Conservation (phyloP, 1,140 invertebrate species). For the Hyles vespertilio region DNA sequence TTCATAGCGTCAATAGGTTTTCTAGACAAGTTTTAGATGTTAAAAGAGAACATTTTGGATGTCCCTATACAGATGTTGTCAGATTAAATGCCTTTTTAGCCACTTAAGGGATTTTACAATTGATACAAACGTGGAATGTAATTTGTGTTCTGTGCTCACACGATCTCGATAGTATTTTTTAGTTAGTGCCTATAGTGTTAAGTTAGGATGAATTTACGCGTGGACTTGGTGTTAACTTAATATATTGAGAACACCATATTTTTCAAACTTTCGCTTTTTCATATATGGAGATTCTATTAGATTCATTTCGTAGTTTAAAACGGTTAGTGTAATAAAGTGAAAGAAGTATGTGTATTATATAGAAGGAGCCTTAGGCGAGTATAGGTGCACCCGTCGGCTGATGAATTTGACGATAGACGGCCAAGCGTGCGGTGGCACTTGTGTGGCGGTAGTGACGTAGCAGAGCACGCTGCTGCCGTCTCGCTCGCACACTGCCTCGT, state of each 20-base stretch:
- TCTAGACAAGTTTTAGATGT: slow-evolving; percentile 26
- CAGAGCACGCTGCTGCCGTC: neutral
- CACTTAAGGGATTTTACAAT: slow-evolving; percentile 40
- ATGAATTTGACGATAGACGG: neutral
- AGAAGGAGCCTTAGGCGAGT: slow-evolving; percentile 22
- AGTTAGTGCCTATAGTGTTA: slow-evolving; percentile 69
- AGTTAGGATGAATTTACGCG: slow-evolving; percentile 55
- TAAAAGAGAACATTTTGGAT: slow-evolving; percentile 37
- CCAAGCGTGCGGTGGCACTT: neutral
- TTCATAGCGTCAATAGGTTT: slow-evolving; percentile 16
- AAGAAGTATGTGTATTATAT: slow-evolving; percentile 20
- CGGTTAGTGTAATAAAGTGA: slow-evolving; percentile 26
- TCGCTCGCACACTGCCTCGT: neutral
- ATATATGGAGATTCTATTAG: slow-evolving; percentile 27
- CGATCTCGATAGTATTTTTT: slow-evolving; percentile 74
- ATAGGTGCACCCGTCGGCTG: slow-evolving; percentile 3
- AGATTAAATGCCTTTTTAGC: slow-evolving; percentile 57
- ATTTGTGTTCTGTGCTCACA: slow-evolving; percentile 73
- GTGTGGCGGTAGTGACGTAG: neutral
- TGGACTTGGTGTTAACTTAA: slow-evolving; percentile 30
- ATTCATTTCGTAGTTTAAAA: slow-evolving; percentile 16
- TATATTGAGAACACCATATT: slow-evolving; percentile 24
- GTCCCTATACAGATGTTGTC: slow-evolving; percentile 51
- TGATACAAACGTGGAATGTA: slow-evolving; percentile 25
- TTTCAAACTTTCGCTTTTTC: slow-evolving; percentile 28